Evolutionary conservation across 2,797 vertebrate species (phyloP).

Genomic region (Characodon lateralis): DNA sequence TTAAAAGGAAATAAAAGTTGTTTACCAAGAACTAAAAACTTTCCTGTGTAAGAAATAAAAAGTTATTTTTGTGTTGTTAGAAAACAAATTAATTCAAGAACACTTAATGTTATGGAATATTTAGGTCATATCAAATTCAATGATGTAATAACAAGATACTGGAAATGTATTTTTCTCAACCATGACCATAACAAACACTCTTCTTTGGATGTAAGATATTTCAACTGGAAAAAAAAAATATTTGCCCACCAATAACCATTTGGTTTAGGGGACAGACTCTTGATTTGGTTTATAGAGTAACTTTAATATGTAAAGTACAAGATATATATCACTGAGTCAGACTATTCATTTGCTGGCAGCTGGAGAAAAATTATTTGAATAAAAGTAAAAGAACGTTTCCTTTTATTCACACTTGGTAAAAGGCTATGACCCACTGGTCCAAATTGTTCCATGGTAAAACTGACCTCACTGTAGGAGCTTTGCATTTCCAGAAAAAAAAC

Average conservation of each 20-base stretch:
- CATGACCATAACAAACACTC: too few species aligned
- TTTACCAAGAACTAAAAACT: too few species aligned
- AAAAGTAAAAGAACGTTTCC: constrained; percentile 33
- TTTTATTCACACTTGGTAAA: constrained; percentile 25
- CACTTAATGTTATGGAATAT: background rate
- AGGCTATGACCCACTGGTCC: constrained; percentile 1
- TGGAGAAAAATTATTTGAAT: constrained; percentile 6
- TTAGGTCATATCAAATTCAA: background rate
- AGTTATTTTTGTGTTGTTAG: too few species aligned
- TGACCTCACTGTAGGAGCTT: constrained; percentile 36
- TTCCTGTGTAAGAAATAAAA: too few species aligned
- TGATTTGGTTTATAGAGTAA: background rate
- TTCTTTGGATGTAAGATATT: too few species aligned
- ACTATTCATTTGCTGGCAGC: background rate
- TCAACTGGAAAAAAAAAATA: too few species aligned
- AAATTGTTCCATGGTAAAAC: constrained; percentile 51
- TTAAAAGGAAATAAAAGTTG: too few species aligned
- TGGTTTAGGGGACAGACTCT: too few species aligned
- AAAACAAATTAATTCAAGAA: background rate
- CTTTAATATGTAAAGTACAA: background rate
- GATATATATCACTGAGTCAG: background rate
- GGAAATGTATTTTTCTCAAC: constrained; percentile 1
- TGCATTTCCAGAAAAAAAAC: constrained; percentile 44
- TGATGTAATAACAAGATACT: background rate
- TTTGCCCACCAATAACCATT: too few species aligned